phyloP scores from a whole-genome alignment of 2,113 vertebrate genomes.

The Vulpes vulpes region DNA sequence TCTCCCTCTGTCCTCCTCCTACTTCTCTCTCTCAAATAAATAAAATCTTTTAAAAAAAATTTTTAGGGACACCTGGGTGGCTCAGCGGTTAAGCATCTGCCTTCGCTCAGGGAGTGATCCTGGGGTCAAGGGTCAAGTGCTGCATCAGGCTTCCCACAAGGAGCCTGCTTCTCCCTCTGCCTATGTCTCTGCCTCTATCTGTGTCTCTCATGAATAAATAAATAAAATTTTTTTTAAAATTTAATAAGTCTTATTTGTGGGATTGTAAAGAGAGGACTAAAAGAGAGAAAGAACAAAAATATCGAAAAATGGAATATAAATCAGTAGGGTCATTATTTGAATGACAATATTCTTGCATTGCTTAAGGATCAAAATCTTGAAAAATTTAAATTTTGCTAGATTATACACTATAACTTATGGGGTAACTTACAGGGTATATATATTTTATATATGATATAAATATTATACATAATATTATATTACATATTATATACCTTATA shows the following conservation, averaged over 20 bases:
- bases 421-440: not conserved
- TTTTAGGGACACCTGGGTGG: too few relatives aligned
- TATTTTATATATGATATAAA: not conserved
- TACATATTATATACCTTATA: not conserved
- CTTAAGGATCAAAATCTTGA: slow-evolving; percentile 26
- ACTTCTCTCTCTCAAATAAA: not conserved
- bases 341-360: not conserved
- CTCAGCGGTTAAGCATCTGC: too few relatives aligned
- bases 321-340: not conserved
- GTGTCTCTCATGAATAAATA: not conserved
- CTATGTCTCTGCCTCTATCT: not conserved
- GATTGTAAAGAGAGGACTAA: not conserved
- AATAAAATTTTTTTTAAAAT: not conserved
- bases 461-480: not conserved
- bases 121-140: too few relatives aligned
- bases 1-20: not conserved
- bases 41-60: not conserved
- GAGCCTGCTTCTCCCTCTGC: not conserved
- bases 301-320: slow-evolving; percentile 25
- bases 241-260: not conserved
- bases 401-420: not conserved
- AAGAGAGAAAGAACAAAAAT: not conserved
- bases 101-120: too few relatives aligned
- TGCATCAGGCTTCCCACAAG: too few relatives aligned
- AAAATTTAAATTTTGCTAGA: slow-evolving; percentile 5